Conservation (phyloP, 2,888 invertebrate species). For the Brenthis ino region DNA sequence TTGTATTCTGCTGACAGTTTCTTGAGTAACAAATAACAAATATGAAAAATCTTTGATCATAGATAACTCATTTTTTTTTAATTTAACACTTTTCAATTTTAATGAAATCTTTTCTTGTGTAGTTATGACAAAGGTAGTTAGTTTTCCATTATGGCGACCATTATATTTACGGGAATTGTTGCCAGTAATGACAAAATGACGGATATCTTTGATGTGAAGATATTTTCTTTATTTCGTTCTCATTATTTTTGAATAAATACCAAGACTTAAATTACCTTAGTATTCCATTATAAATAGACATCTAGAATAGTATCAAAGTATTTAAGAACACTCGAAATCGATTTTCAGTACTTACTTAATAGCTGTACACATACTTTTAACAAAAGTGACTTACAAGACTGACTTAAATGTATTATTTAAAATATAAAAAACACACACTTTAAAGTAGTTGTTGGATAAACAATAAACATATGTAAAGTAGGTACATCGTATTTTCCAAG, state of each 20-base stretch:
- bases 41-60: constrained; percentile 17
- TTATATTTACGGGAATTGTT: constrained; percentile 34
- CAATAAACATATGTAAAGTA: constrained; percentile 10
- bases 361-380: neutral
- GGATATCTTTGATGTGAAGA: neutral
- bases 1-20: constrained; percentile 9
- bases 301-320: no score
- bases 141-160: constrained; percentile 33
- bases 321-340: no score
- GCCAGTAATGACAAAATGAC: constrained; percentile 29
- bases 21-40: constrained; percentile 13
- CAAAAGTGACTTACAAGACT: no score
- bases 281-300: no score
- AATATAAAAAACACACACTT: neutral
- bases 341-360: no score
- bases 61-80: constrained; percentile 11
- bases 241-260: no score
- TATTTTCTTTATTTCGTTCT: neutral
- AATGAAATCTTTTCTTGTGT: constrained; percentile 26
- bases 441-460: neutral
- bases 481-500: constrained; percentile 23
- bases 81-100: constrained; percentile 10
- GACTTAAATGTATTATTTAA: neutral
- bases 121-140: constrained; percentile 29
- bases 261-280: no score